Conservation (phyloP, 1,140 invertebrate genomes). For the Cyclargus thomasi region DNA sequence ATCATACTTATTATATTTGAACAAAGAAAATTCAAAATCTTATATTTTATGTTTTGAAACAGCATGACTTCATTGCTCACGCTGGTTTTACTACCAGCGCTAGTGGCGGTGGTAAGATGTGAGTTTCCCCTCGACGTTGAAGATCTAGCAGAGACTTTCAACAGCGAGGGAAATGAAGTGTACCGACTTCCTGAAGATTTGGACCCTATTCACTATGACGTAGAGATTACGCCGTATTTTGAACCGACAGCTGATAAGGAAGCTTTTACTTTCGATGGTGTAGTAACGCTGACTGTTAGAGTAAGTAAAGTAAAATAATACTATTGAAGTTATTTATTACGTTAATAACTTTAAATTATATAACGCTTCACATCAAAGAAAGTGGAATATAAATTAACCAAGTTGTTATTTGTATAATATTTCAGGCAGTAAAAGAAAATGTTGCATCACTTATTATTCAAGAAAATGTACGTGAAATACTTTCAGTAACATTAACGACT, state of each 20-base stretch:
- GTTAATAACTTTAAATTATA: background rate
- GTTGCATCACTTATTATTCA: conserved; percentile 44
- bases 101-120: conserved; percentile 34
- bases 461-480: conserved; percentile 57
- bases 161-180: conserved; percentile 30
- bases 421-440: conserved; percentile 42
- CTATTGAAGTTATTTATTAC: background rate
- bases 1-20: no score
- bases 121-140: conserved; percentile 48
- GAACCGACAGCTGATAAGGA: conserved; percentile 56
- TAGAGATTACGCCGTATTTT: conserved; percentile 75
- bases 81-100: conserved; percentile 36
- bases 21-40: background rate
- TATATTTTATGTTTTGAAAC: conserved; percentile 32
- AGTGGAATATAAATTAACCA: background rate
- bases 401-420: conserved; percentile 16
- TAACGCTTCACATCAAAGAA: background rate
- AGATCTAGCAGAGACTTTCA: conserved; percentile 22
- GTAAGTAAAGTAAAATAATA: conserved; percentile 35
- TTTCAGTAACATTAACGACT: conserved; percentile 35
- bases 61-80: conserved; percentile 35
- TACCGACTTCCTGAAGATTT: conserved; percentile 59
- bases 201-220: conserved; percentile 48
- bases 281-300: conserved; percentile 71
- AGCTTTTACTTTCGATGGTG: conserved; percentile 78